These are phyloP conservation scores for Ivindomyrus marchei DNA, from an alignment of 2,113 vertebrate genomes.

Conservation along the genomic window DNA sequence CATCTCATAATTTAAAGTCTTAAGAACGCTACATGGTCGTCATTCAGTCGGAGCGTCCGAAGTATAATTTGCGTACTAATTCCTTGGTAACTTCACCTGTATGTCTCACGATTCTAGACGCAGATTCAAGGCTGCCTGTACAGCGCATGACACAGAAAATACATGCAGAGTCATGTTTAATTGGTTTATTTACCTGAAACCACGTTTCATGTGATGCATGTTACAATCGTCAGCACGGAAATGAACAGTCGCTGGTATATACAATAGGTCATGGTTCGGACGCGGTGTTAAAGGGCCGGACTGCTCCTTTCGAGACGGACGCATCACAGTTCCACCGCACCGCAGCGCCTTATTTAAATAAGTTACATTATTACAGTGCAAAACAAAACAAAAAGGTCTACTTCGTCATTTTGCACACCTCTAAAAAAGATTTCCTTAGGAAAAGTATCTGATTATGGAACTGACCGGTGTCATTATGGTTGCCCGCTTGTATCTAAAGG, in stretches of 20 bases:
- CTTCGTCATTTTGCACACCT: conserved; percentile 66
- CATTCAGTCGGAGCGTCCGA: not conserved
- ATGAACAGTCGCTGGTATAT: conserved; percentile 62
- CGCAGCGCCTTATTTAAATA: conserved; percentile 67
- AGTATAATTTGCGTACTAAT: not conserved
- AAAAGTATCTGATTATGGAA: conserved; percentile 36
- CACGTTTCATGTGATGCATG: conserved; percentile 70
- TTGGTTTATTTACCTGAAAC: conserved; percentile 87
- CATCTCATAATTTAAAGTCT: not conserved
- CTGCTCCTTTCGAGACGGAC: conserved; percentile 45
- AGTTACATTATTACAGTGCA: conserved; percentile 70
- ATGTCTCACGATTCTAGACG: not conserved
- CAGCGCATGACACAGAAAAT: not conserved
- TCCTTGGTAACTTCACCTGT: not conserved
- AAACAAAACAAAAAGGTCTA: conserved; percentile 48
- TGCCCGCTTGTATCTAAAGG: conserved; percentile 51
- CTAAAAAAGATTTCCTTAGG: conserved; percentile 48
- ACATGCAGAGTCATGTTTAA: conserved; percentile 44
- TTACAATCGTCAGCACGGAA: conserved; percentile 60
- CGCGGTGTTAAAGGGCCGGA: conserved; percentile 59
- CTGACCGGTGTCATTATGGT: conserved; percentile 59
- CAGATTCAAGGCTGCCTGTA: not conserved
- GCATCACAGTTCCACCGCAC: conserved; percentile 80
- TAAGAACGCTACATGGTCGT: not conserved
- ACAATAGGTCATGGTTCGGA: conserved; percentile 66